Evolutionary conservation across 2,113 vertebrate species (phyloP).

Genomic region (Dolichotis patagonum): DNA sequence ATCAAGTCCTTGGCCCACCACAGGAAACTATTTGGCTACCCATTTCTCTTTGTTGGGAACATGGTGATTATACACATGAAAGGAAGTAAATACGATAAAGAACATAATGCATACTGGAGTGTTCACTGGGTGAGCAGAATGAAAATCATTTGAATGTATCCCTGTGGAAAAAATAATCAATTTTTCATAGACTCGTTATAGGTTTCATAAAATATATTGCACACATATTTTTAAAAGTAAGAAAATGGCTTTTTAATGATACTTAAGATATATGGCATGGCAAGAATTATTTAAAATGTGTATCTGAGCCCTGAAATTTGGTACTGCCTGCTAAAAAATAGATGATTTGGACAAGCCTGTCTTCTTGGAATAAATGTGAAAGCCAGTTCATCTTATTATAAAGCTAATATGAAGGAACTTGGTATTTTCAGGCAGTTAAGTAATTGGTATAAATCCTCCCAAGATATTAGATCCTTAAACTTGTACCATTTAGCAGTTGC

Average conservation of each 20-base stretch:
- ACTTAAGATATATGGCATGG: slow-evolving; percentile 74
- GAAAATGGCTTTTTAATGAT: slow-evolving; percentile 72
- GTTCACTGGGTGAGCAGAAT: slow-evolving; percentile 71
- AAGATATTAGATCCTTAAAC: slow-evolving; percentile 18
- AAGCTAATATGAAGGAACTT: slow-evolving; percentile 43
- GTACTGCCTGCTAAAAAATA: slow-evolving; percentile 61
- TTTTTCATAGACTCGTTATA: slow-evolving; percentile 82
- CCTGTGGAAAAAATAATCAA: slow-evolving; percentile 80
- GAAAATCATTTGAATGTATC: slow-evolving; percentile 72
- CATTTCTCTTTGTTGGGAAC: slow-evolving; percentile 63
- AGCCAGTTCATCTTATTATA: slow-evolving; percentile 61
- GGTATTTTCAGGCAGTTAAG: slow-evolving; percentile 43
- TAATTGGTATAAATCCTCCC: slow-evolving; percentile 62
- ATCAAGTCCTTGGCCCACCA: background rate
- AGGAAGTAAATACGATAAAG: slow-evolving; percentile 70
- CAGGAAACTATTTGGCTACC: slow-evolving; percentile 54
- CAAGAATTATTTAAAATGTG: slow-evolving; percentile 66
- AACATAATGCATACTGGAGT: background rate
- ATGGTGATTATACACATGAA: slow-evolving; percentile 33
- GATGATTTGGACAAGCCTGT: slow-evolving; percentile 77
- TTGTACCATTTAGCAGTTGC: slow-evolving; percentile 9
- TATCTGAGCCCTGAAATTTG: slow-evolving; percentile 70
- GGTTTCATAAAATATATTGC: slow-evolving; percentile 73
- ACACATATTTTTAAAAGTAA: slow-evolving; percentile 70
- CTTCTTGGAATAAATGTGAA: slow-evolving; percentile 63